Base-by-base conservation (phyloP, 2,888 invertebrate genomes). In the Dusona sp. region DNA sequence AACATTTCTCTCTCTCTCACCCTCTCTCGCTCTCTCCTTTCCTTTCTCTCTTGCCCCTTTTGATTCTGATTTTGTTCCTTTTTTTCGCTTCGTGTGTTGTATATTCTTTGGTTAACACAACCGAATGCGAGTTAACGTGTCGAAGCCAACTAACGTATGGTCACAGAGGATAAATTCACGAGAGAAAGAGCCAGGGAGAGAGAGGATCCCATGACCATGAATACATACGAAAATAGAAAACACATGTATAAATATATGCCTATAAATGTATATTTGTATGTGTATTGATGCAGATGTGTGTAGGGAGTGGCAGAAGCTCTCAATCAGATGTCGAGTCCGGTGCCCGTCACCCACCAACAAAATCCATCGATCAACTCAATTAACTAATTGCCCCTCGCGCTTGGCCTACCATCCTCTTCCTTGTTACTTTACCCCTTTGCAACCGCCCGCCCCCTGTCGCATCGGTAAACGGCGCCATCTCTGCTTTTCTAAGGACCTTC, bases 361-460 rank as follows among this genome's bases (percentile, higher is more conserved):
- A 93, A 93, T 94, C 93, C 93, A 93, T 93, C 93, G 92, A 93
- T 93, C 93, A 93, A 93, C 92, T 94, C 93, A 92, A 94, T 94
- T 93, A 94, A 93, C 93, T 94, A 93, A 93, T 94, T 94, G 94
- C 91, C 90, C 88, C 84, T 84, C 82, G 72, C 81, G 81, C 81
- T 83, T 83, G 75, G 73, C 74, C 80, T 78, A 54, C 85, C 68
- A 67, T 70, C 80, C 36, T n/a, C 78, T 77, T 67, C 64, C 25
- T 54, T 67, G 72, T 48, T 54, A 64, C 68, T 54, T 48, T 36
- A 74, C 81, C 38, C 82, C 81, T 38, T 72, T 64, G 22, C 54
- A 25, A 38, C 19, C 67, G 64, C 64, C 33, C 64, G 33, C 22
- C 29, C 38, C 64, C 72, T 61, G 72, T 36, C 54, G 22, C 67